Conservation (phyloP, 2,113 vertebrate species). For the Gulo gulo region DNA sequence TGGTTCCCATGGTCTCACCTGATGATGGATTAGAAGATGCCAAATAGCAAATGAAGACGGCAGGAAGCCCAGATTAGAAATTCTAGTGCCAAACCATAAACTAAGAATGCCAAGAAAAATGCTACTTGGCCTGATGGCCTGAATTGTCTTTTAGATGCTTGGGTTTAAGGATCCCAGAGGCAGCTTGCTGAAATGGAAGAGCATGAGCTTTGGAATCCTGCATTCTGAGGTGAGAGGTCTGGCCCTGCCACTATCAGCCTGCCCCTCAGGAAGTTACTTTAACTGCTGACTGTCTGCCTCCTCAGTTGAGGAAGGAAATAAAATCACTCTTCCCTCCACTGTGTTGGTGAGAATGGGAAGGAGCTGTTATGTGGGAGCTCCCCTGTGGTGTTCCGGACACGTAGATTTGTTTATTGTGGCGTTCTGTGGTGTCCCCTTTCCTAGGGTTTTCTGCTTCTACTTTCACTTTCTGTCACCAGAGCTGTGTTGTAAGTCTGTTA, state of each 20-base stretch:
- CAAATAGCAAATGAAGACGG: background rate
- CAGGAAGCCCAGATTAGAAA: background rate
- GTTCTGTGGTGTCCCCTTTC: background rate
- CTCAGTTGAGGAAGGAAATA: background rate
- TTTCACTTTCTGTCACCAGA: background rate
- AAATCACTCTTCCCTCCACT: background rate
- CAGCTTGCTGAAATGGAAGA: background rate
- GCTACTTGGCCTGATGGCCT: background rate
- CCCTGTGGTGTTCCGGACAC: rapidly evolving
- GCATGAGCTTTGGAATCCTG: background rate
- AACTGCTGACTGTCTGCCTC: background rate
- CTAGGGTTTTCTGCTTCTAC: background rate
- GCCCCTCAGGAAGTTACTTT: background rate
- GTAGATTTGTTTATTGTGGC: too few species aligned
- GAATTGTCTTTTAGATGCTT: background rate
- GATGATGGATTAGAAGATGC: background rate
- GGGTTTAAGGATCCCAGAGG: background rate
- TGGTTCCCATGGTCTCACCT: background rate
- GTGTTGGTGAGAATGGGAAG: background rate
- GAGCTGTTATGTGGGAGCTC: background rate
- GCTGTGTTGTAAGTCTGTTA: background rate
- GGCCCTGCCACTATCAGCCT: background rate
- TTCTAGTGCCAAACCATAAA: background rate
- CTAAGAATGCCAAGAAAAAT: background rate
- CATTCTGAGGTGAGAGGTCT: background rate